Base-by-base conservation (phyloP, 2,888 invertebrate genomes). In the Ditylenchus weischeri region DNA sequence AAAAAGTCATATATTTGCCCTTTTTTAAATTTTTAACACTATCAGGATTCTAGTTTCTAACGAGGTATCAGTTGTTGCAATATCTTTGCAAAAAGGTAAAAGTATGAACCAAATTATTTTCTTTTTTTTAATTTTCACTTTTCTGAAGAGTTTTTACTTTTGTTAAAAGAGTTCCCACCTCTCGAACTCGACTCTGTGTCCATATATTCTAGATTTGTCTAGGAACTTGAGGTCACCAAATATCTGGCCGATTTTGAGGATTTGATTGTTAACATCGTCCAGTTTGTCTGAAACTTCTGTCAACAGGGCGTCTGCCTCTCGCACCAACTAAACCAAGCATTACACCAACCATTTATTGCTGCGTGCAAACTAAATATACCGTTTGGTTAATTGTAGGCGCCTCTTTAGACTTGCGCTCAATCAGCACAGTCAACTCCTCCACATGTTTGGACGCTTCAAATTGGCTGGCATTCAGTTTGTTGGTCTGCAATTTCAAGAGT, bases 131-230 rank as follows among this genome's bases (percentile, higher is more conserved):
- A n/a, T n/a, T n/a, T n/a, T n/a, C n/a, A n/a, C n/a, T n/a, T n/a
- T n/a, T n/a, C n/a, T n/a, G n/a, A n/a, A n/a, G n/a, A n/a, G n/a
- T n/a, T n/a, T 43, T 43, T 43, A 43, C 8, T 43, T 43, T 43
- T 43, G 13, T 3, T 15, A 65, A 66, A 13, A 21, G 13, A 21
- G 11, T 11, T 7, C 66, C 19, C 8, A 72, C 72, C 72, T 72
- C 50, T 72, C 72, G 49, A 72, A 72, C 58, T 72, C 72, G 36
- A 72, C 60, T 7, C 72, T 57, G 29, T 72, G 62, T 23, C 68
- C 68, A 54, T 65, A 64, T 13, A 57, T 36, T 21, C 60, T 29
- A 29, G 69, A 58, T 10, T 23, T 48, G 50, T 72, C 71, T 19
- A 72, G 54, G 35, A 72, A 72, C 23, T 65, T 59, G n/a, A 59